Evolutionary conservation across 2,888 invertebrate genomes (phyloP), one percentile per base, ranked within the genome.

Genomic region (Athalia rosae): DNA sequence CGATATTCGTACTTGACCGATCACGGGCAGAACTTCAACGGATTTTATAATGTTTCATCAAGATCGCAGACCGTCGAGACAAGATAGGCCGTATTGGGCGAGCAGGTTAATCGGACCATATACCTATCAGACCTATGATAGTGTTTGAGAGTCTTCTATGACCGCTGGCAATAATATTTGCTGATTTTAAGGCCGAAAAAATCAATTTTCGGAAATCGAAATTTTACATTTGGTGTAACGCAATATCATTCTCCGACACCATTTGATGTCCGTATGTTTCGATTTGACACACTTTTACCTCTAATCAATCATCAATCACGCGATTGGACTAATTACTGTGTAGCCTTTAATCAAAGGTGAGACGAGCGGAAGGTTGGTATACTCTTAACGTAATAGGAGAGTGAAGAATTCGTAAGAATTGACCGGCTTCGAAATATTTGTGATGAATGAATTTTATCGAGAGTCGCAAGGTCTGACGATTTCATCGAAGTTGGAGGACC

Each of bases 21-120:
- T 45, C 71, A 58, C 71, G 71, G 9, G 58, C 8, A 58, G 43
- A 45, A 45, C 45, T 58, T 71, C 71, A 71, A 71, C 71, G 71
- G 58, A 71, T 56, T 45, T 43, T n/a, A n/a, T n/a, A 45, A 71
- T 58, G 58, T 58, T 71, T 71, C 2, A 28, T 71, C 71, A 8
- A 45, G 13, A 71, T 58, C 58, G 50, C 67, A 41, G 67, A 28
- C 28, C 28, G 2, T 28, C 28, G 28, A 28, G 28, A 28, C 28
- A 28, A 28, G 28, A 28, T 28, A 28, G 0, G 28, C 28, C 28
- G 28, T 28, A 28, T 28, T 2, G 28, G 28, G 28, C 28, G 28
- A 28, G 28, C 28, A 28, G 28, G 28, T 28, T 28, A 28, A 2
- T 28, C 28, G 28, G 28, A 28, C n/a, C n/a, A n/a, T n/a, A n/a